Evolutionary conservation across 2,797 vertebrate genomes (phyloP).

Genomic region (Tauraco hartlaubi): DNA sequence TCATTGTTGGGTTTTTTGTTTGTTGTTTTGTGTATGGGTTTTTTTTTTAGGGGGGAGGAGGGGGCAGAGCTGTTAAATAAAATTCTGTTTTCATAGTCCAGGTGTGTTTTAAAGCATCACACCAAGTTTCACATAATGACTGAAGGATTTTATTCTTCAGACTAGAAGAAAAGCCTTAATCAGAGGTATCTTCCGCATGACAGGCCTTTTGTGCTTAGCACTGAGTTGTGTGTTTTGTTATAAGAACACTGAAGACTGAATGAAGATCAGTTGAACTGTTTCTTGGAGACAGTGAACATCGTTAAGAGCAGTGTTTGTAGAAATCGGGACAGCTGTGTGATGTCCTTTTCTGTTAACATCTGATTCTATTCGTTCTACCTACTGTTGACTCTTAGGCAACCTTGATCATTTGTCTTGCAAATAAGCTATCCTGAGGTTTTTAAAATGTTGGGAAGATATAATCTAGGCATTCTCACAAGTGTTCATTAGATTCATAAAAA

Average conservation of each 20-base stretch:
- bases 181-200: not conserved
- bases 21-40: not conserved
- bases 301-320: not conserved
- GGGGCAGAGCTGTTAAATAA: not conserved
- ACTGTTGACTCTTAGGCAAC: not conserved
- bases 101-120: not conserved
- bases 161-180: not conserved
- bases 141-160: not conserved
- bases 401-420: not conserved
- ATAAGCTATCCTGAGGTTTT: not conserved
- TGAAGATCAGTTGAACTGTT: not conserved
- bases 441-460: not conserved
- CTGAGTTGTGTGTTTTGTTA: not conserved
- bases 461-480: not conserved
- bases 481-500: not conserved
- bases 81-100: not conserved
- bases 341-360: not conserved
- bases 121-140: not conserved
- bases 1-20: accelerated
- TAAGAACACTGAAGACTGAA: not conserved
- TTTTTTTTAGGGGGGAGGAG: not conserved
- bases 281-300: not conserved
- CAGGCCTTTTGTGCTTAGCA: not conserved
- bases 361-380: not conserved
- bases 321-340: not conserved